These are phyloP conservation scores for Eulithis prunata DNA, from an alignment of 2,888 invertebrate species.

Conservation along the genomic window DNA sequence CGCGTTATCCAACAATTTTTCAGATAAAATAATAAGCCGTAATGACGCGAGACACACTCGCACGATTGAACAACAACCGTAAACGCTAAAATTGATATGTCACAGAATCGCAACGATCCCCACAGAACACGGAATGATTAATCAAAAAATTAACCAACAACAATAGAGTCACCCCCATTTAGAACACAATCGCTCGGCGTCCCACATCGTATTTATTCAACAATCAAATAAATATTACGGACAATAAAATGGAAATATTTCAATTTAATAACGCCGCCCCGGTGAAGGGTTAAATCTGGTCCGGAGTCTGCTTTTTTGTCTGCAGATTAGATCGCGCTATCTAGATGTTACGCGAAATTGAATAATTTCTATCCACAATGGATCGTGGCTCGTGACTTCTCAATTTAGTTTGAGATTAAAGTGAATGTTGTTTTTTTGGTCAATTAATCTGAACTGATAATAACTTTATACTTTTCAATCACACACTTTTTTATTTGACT, in stretches of 20 bases:
- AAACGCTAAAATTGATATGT: constrained; percentile 60
- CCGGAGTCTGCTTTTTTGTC: constrained; percentile 63
- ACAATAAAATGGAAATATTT: constrained; percentile 83
- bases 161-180: constrained; percentile 77
- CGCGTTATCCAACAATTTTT: no score
- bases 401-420: constrained; percentile 49
- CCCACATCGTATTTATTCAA: constrained; percentile 83
- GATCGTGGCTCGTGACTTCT: constrained; percentile 52
- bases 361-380: constrained; percentile 69
- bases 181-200: constrained; percentile 76
- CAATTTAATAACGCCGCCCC: constrained; percentile 80
- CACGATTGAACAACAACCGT: constrained; percentile 45
- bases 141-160: constrained; percentile 84
- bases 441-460: constrained; percentile 47
- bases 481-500: neutral
- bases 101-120: constrained; percentile 70
- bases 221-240: constrained; percentile 84
- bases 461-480: neutral
- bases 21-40: constrained; percentile 30
- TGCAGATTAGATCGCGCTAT: constrained; percentile 71
- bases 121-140: constrained; percentile 73
- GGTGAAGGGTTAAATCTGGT: constrained; percentile 75
- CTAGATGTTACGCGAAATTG: constrained; percentile 80
- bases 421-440: constrained; percentile 40
- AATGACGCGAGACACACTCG: constrained; percentile 23